phyloP scores from a whole-genome alignment of 1,140 invertebrate genomes.

The Drosophila ambigua region DNA sequence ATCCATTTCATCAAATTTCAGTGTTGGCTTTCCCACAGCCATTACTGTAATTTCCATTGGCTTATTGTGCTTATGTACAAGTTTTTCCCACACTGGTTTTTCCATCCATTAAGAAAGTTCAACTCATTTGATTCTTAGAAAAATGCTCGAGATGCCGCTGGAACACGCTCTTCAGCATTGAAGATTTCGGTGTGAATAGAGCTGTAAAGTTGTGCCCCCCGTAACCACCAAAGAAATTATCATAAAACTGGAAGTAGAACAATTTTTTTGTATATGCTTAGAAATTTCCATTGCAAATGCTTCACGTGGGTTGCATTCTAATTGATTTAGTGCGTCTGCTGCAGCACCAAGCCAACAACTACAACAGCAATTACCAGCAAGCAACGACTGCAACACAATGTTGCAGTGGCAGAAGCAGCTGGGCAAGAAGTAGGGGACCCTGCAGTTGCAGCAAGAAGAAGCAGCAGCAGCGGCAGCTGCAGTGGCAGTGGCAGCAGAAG shows the following conservation, averaged over 20 bases:
- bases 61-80: conserved; percentile 11
- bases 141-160: conserved; percentile 25
- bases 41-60: conserved; percentile 28
- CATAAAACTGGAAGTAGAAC: conserved; percentile 47
- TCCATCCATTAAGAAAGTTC: background rate
- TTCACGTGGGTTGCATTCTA: conserved; percentile 44
- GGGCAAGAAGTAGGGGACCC: conserved; percentile 1
- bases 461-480: background rate
- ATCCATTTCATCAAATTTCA: too few relatives aligned
- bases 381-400: conserved; percentile 25
- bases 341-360: conserved; percentile 1
- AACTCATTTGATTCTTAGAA: conserved; percentile 13
- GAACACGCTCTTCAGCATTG: background rate
- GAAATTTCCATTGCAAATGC: conserved; percentile 50
- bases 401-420: conserved; percentile 16
- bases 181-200: conserved; percentile 42
- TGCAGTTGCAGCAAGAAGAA: conserved; percentile 1
- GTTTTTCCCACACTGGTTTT: conserved; percentile 15
- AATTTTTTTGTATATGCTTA: conserved; percentile 44
- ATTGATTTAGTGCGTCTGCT: conserved; percentile 75
- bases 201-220: conserved; percentile 31
- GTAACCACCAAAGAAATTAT: conserved; percentile 11
- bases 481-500: background rate
- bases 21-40: background rate
- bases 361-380: conserved; percentile 35